Conservation (phyloP, 2,113 vertebrate genomes). For the Macquaria australasica region DNA sequence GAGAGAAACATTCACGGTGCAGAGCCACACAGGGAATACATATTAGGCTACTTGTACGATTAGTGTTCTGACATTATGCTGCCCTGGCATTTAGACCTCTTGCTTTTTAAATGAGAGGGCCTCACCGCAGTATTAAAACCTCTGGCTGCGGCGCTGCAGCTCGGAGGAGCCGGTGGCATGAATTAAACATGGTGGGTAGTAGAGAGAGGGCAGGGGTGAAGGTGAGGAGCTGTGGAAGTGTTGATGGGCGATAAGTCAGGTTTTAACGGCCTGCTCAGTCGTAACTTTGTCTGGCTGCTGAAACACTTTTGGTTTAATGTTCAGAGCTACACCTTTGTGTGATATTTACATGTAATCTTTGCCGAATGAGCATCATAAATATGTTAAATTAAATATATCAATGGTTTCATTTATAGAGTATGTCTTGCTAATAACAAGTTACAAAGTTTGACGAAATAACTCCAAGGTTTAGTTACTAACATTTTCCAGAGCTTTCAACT, state of each 20-base stretch:
- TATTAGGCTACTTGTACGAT: slow-evolving; percentile 50
- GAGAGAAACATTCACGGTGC: neutral
- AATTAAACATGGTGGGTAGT: slow-evolving; percentile 52
- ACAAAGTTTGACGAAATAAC: too few species aligned
- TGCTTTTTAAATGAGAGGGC: slow-evolving; percentile 50
- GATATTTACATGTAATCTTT: neutral
- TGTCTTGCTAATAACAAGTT: too few species aligned
- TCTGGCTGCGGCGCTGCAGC: neutral
- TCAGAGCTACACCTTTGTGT: neutral
- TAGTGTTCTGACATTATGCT: slow-evolving; percentile 56
- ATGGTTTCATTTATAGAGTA: too few species aligned
- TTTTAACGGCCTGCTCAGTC: neutral
- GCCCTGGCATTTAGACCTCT: slow-evolving; percentile 59
- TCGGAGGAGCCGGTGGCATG: slow-evolving; percentile 8
- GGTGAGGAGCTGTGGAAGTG: slow-evolving; percentile 23
- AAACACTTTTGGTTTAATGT: neutral
- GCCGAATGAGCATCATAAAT: neutral
- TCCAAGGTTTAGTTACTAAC: too few species aligned
- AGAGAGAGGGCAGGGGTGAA: slow-evolving; percentile 3
- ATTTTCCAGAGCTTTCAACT: neutral
- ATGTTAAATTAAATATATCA: neutral
- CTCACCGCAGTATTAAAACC: slow-evolving; percentile 24
- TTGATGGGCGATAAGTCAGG: neutral
- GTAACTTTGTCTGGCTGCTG: neutral
- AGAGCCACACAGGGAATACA: slow-evolving; percentile 34